Evolutionary conservation across 2,113 vertebrate genomes (phyloP).

Genomic region (Cephalopterus ornatus): DNA sequence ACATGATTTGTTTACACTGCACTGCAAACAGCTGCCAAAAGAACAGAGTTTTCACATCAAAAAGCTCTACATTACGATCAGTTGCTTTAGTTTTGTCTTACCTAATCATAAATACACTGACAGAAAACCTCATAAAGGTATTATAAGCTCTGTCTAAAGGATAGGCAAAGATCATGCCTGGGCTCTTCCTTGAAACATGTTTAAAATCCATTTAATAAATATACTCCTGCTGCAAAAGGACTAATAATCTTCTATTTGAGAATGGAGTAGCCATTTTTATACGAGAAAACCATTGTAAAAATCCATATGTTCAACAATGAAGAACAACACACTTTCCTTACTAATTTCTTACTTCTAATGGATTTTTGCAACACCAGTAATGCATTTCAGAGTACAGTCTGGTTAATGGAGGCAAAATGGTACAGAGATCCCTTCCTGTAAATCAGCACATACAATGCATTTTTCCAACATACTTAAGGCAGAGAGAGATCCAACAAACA

Average conservation of each 20-base stretch:
- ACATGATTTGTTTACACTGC: not conserved
- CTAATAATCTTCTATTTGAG: not conserved
- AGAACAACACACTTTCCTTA: not conserved
- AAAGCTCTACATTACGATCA: not conserved
- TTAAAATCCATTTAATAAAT: not conserved
- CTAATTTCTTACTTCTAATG: not conserved
- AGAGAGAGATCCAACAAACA: not conserved
- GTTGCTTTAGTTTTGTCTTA: not conserved
- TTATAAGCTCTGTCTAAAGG: not conserved
- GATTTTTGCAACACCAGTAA: not conserved
- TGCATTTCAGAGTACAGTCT: not conserved
- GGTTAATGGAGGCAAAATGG: not conserved
- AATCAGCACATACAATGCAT: not conserved
- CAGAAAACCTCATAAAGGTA: not conserved
- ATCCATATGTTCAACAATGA: not conserved
- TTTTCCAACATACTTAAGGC: not conserved
- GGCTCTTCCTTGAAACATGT: not conserved
- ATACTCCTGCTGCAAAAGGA: not conserved
- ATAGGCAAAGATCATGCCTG: not conserved
- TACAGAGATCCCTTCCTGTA: not conserved
- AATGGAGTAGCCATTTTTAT: not conserved
- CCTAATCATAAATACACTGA: not conserved
- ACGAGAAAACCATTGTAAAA: not conserved
- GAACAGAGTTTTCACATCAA: not conserved
- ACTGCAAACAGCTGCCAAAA: not conserved